Base-by-base conservation (phyloP, 2,888 invertebrate species). In the Steinernema carpocapsae region DNA sequence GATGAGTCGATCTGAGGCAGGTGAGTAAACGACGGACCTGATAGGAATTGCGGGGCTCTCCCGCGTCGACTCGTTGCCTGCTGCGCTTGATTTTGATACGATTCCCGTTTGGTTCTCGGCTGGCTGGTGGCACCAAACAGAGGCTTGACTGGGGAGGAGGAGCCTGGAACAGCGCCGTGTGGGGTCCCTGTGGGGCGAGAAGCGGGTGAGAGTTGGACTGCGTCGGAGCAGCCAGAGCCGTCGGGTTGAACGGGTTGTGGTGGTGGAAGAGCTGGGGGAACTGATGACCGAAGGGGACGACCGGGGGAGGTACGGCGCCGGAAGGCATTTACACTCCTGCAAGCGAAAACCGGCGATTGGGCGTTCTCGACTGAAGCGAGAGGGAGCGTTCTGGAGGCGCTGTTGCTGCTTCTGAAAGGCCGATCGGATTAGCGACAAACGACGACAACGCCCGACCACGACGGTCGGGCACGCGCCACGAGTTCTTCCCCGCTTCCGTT, bases 41-140 rank as follows among this genome's bases (percentile, higher is more conserved):
- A 91, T 94, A 94, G 90, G 93, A 93, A 92, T 94, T 94, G 90
- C 94, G 93, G 10, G 89, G 89, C 91, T 94, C 94, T 88, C 94
- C 94, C 91, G 94, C 94, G 93, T 94, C 94, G 91, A 94, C 94
- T 91, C 94, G 93, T 92, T 94, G 94, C 92, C 94, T 92, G 91
- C 93, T 93, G 91, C 94, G 93, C 91, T 94, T 94, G 90, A 92
- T 88, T 88, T 90, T 89, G 82, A 87, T 87, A 79, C 83, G 77
- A 24, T 78, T 64, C 32, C 3, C 48, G 48, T 7, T 4, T 37
- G 37, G 37, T 10, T n/a, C n/a, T n/a, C n/a, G n/a, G n/a, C n/a
- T n/a, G n/a, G n/a, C n/a, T n/a, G n/a, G n/a, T n/a, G n/a, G n/a
- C n/a, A n/a, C n/a, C n/a, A n/a, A n/a, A n/a, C n/a, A n/a, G n/a